Evolutionary conservation across 2,113 vertebrate genomes (phyloP).

Genomic region (Collichthys lucidus): DNA sequence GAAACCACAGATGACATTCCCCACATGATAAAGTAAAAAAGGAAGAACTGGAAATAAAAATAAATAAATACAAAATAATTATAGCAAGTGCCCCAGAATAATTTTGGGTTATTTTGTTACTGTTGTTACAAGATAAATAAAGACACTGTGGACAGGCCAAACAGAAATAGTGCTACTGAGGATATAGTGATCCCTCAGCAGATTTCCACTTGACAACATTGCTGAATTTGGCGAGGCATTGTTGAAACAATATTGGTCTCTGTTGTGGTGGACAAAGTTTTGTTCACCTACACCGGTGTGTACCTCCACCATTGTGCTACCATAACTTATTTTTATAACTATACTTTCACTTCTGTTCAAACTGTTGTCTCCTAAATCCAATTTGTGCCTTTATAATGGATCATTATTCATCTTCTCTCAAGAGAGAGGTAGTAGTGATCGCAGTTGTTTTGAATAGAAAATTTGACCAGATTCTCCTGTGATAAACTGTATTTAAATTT

Average conservation of each 20-base stretch:
- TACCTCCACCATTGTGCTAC: background rate
- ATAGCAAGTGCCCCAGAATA: too few species aligned
- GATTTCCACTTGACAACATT: background rate
- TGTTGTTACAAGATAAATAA: too few species aligned
- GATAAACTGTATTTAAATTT: too few species aligned
- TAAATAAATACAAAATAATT: too few species aligned
- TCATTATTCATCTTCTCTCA: too few species aligned
- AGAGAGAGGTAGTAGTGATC: too few species aligned
- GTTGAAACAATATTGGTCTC: background rate
- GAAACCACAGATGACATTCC: too few species aligned
- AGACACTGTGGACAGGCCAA: background rate
- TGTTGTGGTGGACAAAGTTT: background rate
- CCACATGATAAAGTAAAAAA: background rate
- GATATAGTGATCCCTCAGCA: background rate
- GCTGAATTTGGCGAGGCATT: background rate
- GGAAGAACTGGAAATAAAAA: too few species aligned
- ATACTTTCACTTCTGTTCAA: background rate
- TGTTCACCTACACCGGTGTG: background rate
- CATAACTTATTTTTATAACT: background rate
- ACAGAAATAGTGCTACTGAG: background rate
- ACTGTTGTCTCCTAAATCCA: background rate
- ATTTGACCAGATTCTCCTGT: too few species aligned
- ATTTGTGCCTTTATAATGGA: background rate
- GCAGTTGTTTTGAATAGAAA: too few species aligned
- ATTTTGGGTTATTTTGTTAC: too few species aligned